Percentiles rank a stretch among this genome's conserved stretches.
phyloP scores from a whole-genome alignment of 2,113 vertebrate species.

The Actenoides hombroni region DNA sequence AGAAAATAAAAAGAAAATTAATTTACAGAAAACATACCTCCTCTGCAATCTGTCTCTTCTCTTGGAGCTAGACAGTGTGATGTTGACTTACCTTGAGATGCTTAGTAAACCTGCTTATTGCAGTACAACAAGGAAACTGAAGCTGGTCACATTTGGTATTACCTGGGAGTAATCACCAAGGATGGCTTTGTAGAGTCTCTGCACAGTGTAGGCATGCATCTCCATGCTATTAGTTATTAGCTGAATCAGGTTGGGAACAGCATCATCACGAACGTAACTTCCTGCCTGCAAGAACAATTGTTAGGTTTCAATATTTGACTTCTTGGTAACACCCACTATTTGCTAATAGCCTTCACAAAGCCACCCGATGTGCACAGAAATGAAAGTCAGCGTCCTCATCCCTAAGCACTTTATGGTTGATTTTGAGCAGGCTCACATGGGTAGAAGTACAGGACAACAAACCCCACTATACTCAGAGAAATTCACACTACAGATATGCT shows the following conservation, averaged over 20 bases:
- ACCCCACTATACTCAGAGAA: neutral
- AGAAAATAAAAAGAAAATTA: neutral
- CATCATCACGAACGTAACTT: constrained; percentile 97
- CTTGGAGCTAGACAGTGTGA: neutral
- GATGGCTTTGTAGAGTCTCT: constrained; percentile 98
- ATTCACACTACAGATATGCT: neutral
- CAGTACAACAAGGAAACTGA: neutral
- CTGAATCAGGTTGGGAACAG: constrained; percentile 97
- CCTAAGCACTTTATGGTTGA: neutral
- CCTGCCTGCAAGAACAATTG: constrained; percentile 84
- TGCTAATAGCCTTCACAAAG: neutral
- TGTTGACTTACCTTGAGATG: neutral
- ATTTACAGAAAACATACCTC: neutral
- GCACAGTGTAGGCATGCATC: constrained; percentile 98
- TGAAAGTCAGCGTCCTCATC: neutral
- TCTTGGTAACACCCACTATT: neutral
- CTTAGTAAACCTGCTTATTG: neutral
- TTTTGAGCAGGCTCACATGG: neutral
- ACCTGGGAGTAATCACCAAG: constrained; percentile 98
- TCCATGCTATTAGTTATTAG: constrained; percentile 99
- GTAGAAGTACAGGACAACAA: neutral
- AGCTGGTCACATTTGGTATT: neutral
- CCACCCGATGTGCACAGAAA: neutral
- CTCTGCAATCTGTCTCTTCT: neutral
- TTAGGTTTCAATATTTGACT: neutral